Evolutionary conservation across 2,888 invertebrate genomes (phyloP), one percentile per base, ranked within the genome.

Genomic region (Eilema griseolum): DNA sequence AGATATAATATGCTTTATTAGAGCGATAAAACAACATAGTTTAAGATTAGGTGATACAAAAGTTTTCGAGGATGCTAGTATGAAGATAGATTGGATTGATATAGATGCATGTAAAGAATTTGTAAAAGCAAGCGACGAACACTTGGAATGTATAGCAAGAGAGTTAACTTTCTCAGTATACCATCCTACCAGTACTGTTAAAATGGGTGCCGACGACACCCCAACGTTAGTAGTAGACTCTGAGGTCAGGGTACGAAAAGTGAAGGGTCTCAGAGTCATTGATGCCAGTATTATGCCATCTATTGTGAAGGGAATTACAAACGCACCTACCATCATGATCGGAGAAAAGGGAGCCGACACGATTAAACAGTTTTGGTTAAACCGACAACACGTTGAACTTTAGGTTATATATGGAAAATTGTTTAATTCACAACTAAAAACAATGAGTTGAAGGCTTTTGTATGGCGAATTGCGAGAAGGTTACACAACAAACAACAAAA

Each of bases 261-360:
- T 96, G 0, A 79, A 93, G 72, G 90, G 94, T 0, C 80, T 97
- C 2, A 90, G 97, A 69, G 96, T 97, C 0, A 93, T 96, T 20
- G 97, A 97, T 84, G 96, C 96, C 0, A 97, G 97, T 85, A 93
- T 97, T 31, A 97, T 97, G 96, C 97, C 97, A 0, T 92, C 85
- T 16, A 93, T 97, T 73, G 94, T 96, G 0, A 96, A 96, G 60
- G 96, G 96, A 0, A 97, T 97, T 76, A 96, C 96, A 0, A 96
- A 97, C 81, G 96, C 96, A 0, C 95, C 97, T 0, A 89, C 92
- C 8, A 95, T 96, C 63, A 97, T 97, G 97, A 96, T 97, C 69
- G 97, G 95, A 0, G 97, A 97, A 82, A 97, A 96, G 83, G 96
- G 96, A 2, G 95, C 97, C 0, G 96, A 96, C 78, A 92, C 97